phyloP scores from a whole-genome alignment of 2,113 vertebrate genomes.

The Etheostoma spectabile region DNA sequence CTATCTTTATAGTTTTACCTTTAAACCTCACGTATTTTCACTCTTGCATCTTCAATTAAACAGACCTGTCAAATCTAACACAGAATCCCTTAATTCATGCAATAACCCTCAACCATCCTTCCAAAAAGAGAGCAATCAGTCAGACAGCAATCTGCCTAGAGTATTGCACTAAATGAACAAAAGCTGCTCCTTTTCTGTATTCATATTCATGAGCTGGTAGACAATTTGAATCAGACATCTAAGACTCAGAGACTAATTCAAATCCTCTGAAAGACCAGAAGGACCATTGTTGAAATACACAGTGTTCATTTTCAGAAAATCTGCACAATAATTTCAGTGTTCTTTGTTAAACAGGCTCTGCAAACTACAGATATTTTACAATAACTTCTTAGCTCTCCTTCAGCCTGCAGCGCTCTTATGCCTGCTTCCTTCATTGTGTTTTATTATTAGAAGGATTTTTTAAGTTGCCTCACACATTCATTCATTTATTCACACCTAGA shows the following conservation, averaged over 20 bases:
- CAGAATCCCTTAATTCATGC: conserved; percentile 6
- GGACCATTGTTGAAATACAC: conserved; percentile 38
- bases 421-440: conserved; percentile 19
- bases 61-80: conserved; percentile 14
- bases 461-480: background rate
- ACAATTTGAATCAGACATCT: conserved; percentile 48
- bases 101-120: conserved; percentile 6
- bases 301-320: conserved; percentile 42
- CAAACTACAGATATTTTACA: conserved; percentile 3
- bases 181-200: conserved; percentile 42
- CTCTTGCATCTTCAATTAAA: background rate
- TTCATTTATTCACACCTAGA: conserved; percentile 8
- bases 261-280: conserved; percentile 10
- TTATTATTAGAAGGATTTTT: background rate
- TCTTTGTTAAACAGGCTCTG: conserved; percentile 8
- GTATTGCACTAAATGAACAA: conserved; percentile 34
- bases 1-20: conserved; percentile 1
- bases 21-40: background rate
- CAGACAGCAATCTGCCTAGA: conserved; percentile 9
- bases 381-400: conserved; percentile 11
- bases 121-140: conserved; percentile 11
- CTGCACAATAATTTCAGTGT: conserved; percentile 20
- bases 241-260: conserved; percentile 44
- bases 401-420: conserved; percentile 10
- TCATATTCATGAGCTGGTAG: conserved; percentile 63